phyloP scores from a whole-genome alignment of 2,797 vertebrate genomes.

The Mus spretus region DNA sequence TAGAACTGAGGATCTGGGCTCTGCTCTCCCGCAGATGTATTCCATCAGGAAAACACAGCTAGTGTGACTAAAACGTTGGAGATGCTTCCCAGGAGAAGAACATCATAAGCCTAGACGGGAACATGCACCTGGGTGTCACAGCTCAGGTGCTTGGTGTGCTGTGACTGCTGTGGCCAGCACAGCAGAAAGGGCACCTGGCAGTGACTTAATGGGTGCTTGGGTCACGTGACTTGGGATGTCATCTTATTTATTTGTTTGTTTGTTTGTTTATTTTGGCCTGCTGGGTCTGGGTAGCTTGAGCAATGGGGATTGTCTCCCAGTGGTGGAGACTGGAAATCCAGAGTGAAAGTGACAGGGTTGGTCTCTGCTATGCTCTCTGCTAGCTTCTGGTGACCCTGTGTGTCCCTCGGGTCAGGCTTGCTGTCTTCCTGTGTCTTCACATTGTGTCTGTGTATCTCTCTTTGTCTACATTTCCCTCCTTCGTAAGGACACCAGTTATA shows the following conservation, averaged over 20 bases:
- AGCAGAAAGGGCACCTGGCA: background rate
- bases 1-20: background rate
- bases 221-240: background rate
- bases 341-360: background rate
- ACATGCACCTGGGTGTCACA: background rate
- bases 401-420: background rate
- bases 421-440: background rate
- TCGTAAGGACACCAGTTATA: background rate
- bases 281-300: background rate
- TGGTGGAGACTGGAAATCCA: background rate
- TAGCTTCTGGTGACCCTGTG: background rate
- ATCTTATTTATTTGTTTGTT: too few relatives aligned
- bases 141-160: background rate
- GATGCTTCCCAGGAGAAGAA: background rate
- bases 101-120: background rate
- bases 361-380: background rate
- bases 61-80: background rate
- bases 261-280: background rate
- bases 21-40: background rate
- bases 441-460: background rate
- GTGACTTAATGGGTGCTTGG: background rate
- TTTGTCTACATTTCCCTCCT: slow-evolving; percentile 31
- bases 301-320: background rate
- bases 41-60: slow-evolving; percentile 26
- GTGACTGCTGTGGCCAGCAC: background rate